Conservation (phyloP, 2,888 invertebrate species). For the Pollenia amentaria region DNA sequence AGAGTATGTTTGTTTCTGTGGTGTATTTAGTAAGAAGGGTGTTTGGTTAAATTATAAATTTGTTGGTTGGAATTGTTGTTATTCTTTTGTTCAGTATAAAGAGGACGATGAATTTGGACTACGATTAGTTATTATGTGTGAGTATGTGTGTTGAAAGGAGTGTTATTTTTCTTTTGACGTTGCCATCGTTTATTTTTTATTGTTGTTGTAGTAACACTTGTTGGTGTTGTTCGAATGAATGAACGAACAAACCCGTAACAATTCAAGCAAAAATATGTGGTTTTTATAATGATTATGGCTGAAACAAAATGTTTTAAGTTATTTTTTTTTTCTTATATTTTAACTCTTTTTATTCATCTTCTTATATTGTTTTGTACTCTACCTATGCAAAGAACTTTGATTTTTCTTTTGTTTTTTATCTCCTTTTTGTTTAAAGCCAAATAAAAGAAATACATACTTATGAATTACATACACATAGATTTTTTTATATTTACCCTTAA, state of each 20-base stretch:
- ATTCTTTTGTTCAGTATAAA: background rate
- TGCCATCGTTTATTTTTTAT: conserved; percentile 1
- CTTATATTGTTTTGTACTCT: too few species aligned
- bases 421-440: background rate
- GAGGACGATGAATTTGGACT: background rate
- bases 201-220: conserved; percentile 44
- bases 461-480: background rate
- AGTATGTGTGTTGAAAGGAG: conserved; percentile 33
- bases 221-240: conserved; percentile 36
- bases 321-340: background rate
- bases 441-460: background rate
- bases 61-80: background rate
- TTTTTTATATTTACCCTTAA: background rate
- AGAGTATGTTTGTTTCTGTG: too few species aligned
- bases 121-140: background rate
- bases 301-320: background rate
- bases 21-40: conserved; percentile 2
- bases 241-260: background rate
- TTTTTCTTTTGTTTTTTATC: too few species aligned
- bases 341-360: background rate
- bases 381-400: too few species aligned
- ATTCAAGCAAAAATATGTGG: conserved; percentile 16
- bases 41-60: conserved; percentile 6
- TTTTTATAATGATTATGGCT: conserved; percentile 12
- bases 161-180: conserved; percentile 16